Conservation (phyloP, 2,113 vertebrate genomes). For the Upupa epops region DNA sequence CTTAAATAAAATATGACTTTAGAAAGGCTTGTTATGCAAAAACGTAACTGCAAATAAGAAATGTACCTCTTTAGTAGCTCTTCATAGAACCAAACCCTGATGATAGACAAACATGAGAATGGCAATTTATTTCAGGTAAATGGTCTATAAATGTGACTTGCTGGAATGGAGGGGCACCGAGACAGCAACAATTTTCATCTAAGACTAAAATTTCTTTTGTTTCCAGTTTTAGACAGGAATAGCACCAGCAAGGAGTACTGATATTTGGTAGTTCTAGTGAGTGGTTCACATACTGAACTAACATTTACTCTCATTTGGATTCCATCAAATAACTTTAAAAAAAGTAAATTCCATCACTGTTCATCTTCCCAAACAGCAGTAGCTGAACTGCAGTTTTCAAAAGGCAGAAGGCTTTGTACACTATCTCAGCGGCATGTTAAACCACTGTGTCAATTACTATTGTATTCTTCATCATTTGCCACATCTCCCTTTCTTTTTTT, state of each 20-base stretch:
- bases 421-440: neutral
- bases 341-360: constrained; percentile 3
- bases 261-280: neutral
- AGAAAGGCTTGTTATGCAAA: neutral
- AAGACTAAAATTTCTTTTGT: neutral
- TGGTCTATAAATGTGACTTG: neutral
- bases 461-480: neutral
- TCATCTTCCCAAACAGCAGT: neutral
- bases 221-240: neutral
- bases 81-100: neutral
- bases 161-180: neutral
- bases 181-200: neutral
- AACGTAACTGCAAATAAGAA: neutral
- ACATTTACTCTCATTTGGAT: neutral
- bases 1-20: neutral
- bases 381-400: neutral
- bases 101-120: neutral
- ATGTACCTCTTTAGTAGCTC: neutral
- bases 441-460: neutral
- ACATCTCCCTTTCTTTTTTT: neutral
- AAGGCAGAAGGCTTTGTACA: neutral
- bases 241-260: neutral
- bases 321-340: neutral
- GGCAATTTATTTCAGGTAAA: neutral
- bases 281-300: neutral